Conservation (phyloP, 2,113 vertebrate genomes). For the Ammodytes marinus region DNA sequence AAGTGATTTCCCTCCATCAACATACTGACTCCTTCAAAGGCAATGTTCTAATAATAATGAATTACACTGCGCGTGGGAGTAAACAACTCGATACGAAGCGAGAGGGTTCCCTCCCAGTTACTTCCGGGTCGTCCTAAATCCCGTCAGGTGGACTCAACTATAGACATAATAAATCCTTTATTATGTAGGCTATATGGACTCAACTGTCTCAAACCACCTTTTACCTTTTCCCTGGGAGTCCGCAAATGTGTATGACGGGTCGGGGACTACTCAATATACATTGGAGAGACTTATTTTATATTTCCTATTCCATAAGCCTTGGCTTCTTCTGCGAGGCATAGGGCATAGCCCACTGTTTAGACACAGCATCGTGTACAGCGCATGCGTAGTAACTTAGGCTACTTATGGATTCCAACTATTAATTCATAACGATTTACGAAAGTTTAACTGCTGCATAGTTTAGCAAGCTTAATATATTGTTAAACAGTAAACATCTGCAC, state of each 20-base stretch:
- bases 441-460: not conserved
- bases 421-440: not conserved
- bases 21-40: constrained; percentile 69
- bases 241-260: rapidly evolving
- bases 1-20: constrained; percentile 19
- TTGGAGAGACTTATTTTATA: not conserved
- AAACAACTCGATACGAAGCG: not conserved
- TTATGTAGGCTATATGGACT: too few species aligned
- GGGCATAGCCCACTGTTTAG: not conserved
- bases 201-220: not conserved
- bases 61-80: constrained; percentile 47
- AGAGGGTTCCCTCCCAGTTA: constrained; percentile 47
- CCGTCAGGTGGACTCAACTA: not conserved
- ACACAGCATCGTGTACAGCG: not conserved
- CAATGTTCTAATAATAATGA: constrained; percentile 82
- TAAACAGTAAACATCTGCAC: not conserved
- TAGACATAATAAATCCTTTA: too few species aligned
- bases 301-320: not conserved
- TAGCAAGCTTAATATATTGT: not conserved
- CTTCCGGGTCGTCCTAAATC: constrained; percentile 60
- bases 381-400: constrained; percentile 39
- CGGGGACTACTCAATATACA: not conserved
- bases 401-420: not conserved
- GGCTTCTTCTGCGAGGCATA: not conserved
- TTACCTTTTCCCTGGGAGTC: not conserved